Base-by-base conservation (phyloP, 2,797 vertebrate species). In the Acanthis flammea region DNA sequence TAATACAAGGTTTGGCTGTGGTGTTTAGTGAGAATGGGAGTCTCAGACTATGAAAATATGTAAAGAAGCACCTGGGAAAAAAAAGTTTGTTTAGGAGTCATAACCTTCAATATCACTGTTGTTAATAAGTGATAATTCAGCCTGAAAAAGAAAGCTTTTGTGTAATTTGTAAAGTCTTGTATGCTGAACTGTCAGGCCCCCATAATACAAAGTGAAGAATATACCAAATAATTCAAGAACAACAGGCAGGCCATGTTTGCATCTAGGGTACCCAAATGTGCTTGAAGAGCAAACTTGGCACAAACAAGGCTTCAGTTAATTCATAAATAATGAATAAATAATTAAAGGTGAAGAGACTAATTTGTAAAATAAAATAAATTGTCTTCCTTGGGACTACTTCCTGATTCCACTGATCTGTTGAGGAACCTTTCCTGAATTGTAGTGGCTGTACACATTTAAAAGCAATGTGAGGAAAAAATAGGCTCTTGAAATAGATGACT, bases 301-400 rank as follows among this genome's bases (percentile, higher is more conserved):
- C 3, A 44, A 76, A 61, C 12, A 71, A 55, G 35, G 10, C 27
- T 76, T 44, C 24, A 15, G 6, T 51, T 60, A 90, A 68, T 71
- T 83, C 7, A 28, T 30, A 60, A 42, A 41, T 70, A 66, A 51
- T 24, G 60, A 30, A 68, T 19, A 60, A 48, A 48, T 55, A 73
- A 41, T 24, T 77, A 24, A 75, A 74, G 1, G 6, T n/a, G 30
- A 60, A 42, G 42, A 72, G 35, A 53, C 0, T 7, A 15, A 28
- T 60, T 71, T 63, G 12, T 57, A 50, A 90, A 86, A 44, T 37
- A 78, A 66, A 73, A 47, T 28, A 19, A 42, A 60, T 74, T 30
- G 5, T 0, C 23, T 70, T 41, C 33, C 16, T 14, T 0, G 0
- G 25, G 25, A 6, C 9, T 51, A 1, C 4, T 73, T 58, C 79